These are phyloP conservation scores for Falco rusticolus DNA, from an alignment of 2,797 vertebrate species.

Conservation along the genomic window DNA sequence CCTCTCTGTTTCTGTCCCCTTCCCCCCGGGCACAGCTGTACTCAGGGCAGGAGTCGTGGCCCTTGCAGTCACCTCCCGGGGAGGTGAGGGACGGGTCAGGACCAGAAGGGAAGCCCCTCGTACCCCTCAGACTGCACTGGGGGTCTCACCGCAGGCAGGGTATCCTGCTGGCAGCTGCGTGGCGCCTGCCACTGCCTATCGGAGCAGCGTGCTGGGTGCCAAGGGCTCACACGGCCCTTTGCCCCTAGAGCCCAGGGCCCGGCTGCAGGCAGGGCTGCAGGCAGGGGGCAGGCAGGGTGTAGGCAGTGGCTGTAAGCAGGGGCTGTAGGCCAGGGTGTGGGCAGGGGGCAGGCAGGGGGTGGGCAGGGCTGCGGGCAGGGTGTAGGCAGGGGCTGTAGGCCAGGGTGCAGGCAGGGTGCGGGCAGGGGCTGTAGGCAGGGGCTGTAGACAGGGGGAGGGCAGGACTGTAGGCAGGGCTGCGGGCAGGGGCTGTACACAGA, in stretches of 20 bases:
- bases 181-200: background rate
- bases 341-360: too few species aligned
- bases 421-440: too few species aligned
- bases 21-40: background rate
- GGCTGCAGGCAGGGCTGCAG: background rate
- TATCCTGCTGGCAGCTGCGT: rapidly evolving
- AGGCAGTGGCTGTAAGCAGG: too few species aligned
- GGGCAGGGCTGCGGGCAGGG: too few species aligned
- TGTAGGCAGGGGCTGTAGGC: too few species aligned
- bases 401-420: too few species aligned
- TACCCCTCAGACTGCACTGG: rapidly evolving
- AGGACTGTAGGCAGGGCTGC: too few species aligned
- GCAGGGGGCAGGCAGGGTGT: background rate
- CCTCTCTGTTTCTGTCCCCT: background rate
- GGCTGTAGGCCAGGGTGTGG: too few species aligned
- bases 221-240: background rate
- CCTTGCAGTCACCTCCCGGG: rapidly evolving
- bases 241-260: too few species aligned
- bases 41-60: rapidly evolving
- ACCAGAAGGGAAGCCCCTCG: background rate
- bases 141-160: background rate
- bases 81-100: background rate
- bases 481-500: too few species aligned
- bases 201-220: rapidly evolving
- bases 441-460: too few species aligned